Base-by-base conservation (phyloP, 2,797 vertebrate genomes). In the Phataginus tricuspis region DNA sequence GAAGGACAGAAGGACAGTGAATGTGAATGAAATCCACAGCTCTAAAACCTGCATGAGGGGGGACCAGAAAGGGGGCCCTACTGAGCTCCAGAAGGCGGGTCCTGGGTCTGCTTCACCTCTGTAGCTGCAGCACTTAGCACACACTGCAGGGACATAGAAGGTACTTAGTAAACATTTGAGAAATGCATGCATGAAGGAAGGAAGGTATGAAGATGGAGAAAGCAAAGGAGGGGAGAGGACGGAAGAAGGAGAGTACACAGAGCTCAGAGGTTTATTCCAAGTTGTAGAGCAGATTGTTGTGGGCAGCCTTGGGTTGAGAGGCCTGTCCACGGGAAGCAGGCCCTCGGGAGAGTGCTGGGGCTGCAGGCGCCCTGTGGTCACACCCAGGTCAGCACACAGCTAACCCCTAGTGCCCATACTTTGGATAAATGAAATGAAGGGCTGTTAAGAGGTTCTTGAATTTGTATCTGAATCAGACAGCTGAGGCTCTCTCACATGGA, bases 111-210 rank as follows among this genome's bases (percentile, higher is more conserved):
- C 19, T 21, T 77, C 29, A 69, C 75, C 42, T 8, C 10, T 16
- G 11, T 4, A 21, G 4, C 42, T 27, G 19, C n/a, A 64, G 72
- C 59, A 80, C 11, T 4, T 18, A 4, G 49, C 53, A 34, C 45
- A 75, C 34, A 55, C 29, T 64, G 23, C 71, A 4, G 2, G 53
- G 4, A 19, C 4, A 4, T 16, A 11, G 14, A 2, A n/a, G 49
- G 29, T 27, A 39, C 37, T 49, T 18, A 4, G 0, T 25, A 16
- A 69, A 64, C 72, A 61, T 51, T 59, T 66, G n/a, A 11, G 53
- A 16, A 19, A 1, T 5, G 25, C 4, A 21, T 15, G 15, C 1
- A 0, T 0, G 37, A 34, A 68, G 66, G 66, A 71, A 21, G 10
- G 4, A 66, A 75, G 4, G 14, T 37, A 9, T 29, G 21, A 89